Conservation (phyloP, 2,888 invertebrate species). For the Chaetogeoica ovagalla region DNA sequence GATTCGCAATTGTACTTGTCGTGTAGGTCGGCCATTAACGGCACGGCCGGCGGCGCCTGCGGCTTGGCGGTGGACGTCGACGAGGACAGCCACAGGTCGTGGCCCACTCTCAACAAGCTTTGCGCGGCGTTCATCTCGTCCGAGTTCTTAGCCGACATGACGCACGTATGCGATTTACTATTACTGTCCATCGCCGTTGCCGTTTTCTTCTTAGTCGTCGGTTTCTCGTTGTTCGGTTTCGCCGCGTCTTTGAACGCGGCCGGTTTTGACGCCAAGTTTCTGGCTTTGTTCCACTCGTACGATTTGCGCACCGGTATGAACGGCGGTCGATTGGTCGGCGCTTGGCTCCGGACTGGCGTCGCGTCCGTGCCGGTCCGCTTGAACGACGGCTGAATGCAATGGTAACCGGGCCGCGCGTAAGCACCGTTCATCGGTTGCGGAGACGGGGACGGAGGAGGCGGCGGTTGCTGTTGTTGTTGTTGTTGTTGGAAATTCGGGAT, state of each 20-base stretch:
- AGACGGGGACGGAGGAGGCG: neutral
- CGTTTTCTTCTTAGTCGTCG: neutral
- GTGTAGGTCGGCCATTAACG: constrained; percentile 15
- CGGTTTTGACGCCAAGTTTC: constrained; percentile 30
- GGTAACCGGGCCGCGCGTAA: constrained; percentile 14
- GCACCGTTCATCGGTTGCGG: neutral
- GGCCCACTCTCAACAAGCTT: constrained; percentile 36
- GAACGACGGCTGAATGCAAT: constrained; percentile 3
- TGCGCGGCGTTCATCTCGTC: constrained; percentile 42
- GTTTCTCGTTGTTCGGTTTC: neutral
- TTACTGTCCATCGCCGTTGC: neutral
- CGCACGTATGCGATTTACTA: neutral
- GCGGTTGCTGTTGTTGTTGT: constrained; percentile 11
- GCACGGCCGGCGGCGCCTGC: neutral
- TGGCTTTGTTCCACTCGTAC: constrained; percentile 49
- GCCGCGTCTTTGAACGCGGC: neutral
- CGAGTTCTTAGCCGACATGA: neutral
- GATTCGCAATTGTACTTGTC: constrained; percentile 46
- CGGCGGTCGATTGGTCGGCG: constrained; percentile 37
- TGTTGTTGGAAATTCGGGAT: constrained; percentile 37
- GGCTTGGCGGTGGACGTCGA: neutral
- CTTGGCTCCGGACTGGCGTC: constrained; percentile 13
- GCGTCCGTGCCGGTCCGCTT: neutral
- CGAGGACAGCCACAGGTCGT: constrained; percentile 10
- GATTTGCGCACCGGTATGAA: constrained; percentile 49